Base-by-base conservation (phyloP, 2,888 invertebrate species). In the Peribatodes rhomboidaria region DNA sequence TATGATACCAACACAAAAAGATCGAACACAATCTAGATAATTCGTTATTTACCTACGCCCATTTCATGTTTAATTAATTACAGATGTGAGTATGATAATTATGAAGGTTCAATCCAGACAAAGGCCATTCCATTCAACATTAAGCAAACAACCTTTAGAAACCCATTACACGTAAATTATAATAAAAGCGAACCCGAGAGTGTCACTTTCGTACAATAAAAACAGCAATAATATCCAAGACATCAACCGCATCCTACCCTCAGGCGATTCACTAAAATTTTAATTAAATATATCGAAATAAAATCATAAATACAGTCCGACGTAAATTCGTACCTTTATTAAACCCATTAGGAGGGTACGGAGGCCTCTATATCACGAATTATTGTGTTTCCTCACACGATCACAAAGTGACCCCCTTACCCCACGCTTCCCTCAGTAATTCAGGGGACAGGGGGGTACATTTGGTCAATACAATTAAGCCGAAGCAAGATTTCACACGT, bases 401-500 rank as follows among this genome's bases (percentile, higher is more conserved):
- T 65, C 65, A 77, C 75, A 72, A 73, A 80, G 81, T 78, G 75
- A 72, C 72, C 69, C 65, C 53, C 61, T 67, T 67, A 70, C 67
- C 71, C 27, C 64, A 1, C 16, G 73, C 69, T 75, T 74, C 65
- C 64, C 59, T 72, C 76, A 67, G 76, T 83, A 84, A 83, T 80
- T 82, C 77, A 76, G 73, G 80, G 27, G n/a, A n/a, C 27, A 2
- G 6, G 27, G 75, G 77, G 78, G 80, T 74, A 78, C 83, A 80
- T 83, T 85, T 84, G 92, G 91, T 90, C 91, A 92, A 91, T 91
- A 90, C 89, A 90, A 92, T 90, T 90, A 91, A 86, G 89, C 88
- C 81, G 73, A 79, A 80, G 85, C 86, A 91, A 92, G 90, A 92
- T 92, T 92, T 91, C 86, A 87, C 88, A 88, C 89, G 90, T 89